phyloP scores from a whole-genome alignment of 2,113 vertebrate genomes.

The Neotragus pygmaeus region DNA sequence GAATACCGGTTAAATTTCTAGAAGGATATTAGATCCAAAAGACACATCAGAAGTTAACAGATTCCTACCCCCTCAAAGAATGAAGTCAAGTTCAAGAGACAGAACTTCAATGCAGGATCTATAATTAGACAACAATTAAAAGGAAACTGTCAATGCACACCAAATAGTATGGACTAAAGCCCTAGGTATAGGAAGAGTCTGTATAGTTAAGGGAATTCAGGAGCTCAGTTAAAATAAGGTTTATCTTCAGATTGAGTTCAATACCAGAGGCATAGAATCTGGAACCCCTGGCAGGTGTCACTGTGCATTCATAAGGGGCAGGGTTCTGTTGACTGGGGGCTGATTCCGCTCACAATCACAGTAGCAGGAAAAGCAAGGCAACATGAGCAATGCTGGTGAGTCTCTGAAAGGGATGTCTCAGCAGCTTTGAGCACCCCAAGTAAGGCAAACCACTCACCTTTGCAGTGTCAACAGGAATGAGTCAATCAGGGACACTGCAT shows the following conservation, averaged over 20 bases:
- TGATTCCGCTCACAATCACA: background rate
- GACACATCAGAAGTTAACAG: background rate
- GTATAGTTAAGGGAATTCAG: background rate
- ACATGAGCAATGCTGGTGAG: slow-evolving; percentile 70
- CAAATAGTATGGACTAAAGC: background rate
- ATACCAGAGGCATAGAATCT: slow-evolving; percentile 6
- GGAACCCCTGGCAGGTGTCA: slow-evolving; percentile 22
- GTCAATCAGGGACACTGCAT: background rate
- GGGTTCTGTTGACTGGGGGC: background rate
- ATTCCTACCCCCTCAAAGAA: background rate
- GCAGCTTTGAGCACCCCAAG: background rate
- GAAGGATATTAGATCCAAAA: background rate
- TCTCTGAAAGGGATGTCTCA: background rate
- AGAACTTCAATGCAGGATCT: background rate
- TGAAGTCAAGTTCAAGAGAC: background rate
- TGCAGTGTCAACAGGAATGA: background rate
- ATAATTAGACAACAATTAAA: background rate
- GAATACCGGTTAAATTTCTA: background rate
- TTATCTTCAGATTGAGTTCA: background rate
- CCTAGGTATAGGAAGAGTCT: background rate
- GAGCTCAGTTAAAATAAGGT: background rate
- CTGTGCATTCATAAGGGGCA: slow-evolving; percentile 43
- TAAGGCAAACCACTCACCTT: background rate
- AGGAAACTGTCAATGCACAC: background rate
- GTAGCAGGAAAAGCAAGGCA: background rate